A percentile compares a stretch with the other conserved stretches of the same genome.
Evolutionary conservation across 2,797 vertebrate species (phyloP).

Genomic region (Tangara arthus): DNA sequence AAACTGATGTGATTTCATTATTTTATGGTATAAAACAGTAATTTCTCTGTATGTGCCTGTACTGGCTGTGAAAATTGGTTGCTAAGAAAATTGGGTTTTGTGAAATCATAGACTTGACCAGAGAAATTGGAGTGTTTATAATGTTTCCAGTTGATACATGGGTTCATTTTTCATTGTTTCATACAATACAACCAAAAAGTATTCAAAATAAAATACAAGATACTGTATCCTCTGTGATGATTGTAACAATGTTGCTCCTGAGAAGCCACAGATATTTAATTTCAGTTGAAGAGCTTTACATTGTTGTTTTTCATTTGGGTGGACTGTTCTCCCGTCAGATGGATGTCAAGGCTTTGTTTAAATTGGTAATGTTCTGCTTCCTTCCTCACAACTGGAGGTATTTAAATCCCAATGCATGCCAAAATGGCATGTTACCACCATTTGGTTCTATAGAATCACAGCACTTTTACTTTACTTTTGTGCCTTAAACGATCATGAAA

Average conservation of each 20-base stretch:
- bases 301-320: background rate
- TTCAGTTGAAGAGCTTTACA: background rate
- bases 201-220: background rate
- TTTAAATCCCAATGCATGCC: background rate
- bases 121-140: background rate
- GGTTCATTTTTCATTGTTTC: background rate
- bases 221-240: background rate
- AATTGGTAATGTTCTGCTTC: background rate
- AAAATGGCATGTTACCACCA: background rate
- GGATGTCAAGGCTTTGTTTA: background rate
- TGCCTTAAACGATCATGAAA: background rate
- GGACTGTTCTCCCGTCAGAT: background rate
- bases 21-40: background rate
- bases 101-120: background rate
- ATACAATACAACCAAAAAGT: background rate
- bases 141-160: background rate
- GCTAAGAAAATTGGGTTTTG: background rate
- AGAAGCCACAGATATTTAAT: background rate
- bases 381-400: background rate
- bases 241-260: background rate
- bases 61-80: background rate
- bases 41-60: rapidly evolving
- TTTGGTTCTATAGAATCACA: background rate
- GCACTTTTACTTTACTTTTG: background rate
- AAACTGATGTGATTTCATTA: rapidly evolving